These are phyloP conservation scores for Neotoma lepida DNA, from an alignment of 2,113 vertebrate species.

Conservation along the genomic window DNA sequence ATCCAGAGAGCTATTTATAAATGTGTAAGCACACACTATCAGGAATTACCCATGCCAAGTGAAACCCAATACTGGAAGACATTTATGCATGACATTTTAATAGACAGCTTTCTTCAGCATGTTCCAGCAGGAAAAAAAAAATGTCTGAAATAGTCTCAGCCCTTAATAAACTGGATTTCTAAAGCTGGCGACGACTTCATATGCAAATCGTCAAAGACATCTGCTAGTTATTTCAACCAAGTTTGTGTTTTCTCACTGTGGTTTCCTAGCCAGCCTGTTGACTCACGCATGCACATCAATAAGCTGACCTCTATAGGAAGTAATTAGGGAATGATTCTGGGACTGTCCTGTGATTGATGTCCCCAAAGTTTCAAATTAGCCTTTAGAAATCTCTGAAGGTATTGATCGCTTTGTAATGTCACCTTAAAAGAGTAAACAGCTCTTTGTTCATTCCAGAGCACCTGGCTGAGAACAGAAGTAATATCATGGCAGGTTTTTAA, in stretches of 20 bases:
- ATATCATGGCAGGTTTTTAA: background rate
- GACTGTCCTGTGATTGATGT: constrained; percentile 48
- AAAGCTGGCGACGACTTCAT: constrained; percentile 64
- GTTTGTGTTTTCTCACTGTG: constrained; percentile 74
- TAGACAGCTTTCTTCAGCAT: constrained; percentile 52
- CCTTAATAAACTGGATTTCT: constrained; percentile 57
- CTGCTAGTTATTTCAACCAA: constrained; percentile 63
- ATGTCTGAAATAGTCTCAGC: constrained; percentile 11
- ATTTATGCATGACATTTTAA: constrained; percentile 26
- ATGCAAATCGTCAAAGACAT: constrained; percentile 68
- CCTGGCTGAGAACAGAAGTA: background rate
- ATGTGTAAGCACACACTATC: background rate
- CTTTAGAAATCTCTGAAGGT: constrained; percentile 58
- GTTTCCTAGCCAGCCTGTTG: constrained; percentile 69
- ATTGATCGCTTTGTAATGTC: constrained; percentile 40
- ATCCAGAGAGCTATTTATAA: constrained; percentile 46
- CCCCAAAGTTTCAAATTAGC: constrained; percentile 68
- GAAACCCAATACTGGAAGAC: constrained; percentile 27
- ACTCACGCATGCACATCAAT: constrained; percentile 71
- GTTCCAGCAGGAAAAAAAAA: constrained; percentile 45
- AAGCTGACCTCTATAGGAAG: constrained; percentile 77
- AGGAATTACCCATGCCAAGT: constrained; percentile 29
- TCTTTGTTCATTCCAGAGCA: constrained; percentile 65
- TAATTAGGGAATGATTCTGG: constrained; percentile 75
- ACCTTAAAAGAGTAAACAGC: constrained; percentile 51